Conservation (phyloP, 2,888 invertebrate species). For the Eupithecia tripunctaria region DNA sequence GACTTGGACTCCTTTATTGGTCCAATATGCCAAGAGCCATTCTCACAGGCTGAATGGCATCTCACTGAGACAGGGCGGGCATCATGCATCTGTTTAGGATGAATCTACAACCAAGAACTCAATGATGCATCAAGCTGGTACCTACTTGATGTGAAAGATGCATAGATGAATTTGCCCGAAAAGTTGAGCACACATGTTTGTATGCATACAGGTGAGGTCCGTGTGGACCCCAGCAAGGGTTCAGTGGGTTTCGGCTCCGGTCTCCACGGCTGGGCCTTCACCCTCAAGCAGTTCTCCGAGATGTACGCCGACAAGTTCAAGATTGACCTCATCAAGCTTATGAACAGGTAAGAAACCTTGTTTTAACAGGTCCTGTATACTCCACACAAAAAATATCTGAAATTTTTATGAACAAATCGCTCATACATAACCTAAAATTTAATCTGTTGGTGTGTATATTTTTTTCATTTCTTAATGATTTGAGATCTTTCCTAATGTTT, state of each 20-base stretch:
- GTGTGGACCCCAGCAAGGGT: slow-evolving; percentile 98
- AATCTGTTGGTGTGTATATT: too few species aligned
- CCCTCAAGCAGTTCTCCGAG: slow-evolving; percentile 99
- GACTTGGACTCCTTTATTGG: too few species aligned
- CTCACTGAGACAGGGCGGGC: too few species aligned
- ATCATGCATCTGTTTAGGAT: too few species aligned
- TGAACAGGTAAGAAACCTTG: slow-evolving; percentile 87
- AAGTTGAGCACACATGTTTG: slow-evolving; percentile 17
- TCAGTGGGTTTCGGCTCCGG: slow-evolving; percentile 99
- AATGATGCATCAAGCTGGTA: too few species aligned
- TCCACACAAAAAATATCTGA: background rate
- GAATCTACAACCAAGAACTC: too few species aligned
- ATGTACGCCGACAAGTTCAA: slow-evolving; percentile 99
- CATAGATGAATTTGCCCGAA: background rate
- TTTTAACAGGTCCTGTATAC: background rate
- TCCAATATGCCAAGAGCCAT: background rate
- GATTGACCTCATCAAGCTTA: slow-evolving; percentile 97
- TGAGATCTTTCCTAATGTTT: too few species aligned
- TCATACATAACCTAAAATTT: too few species aligned
- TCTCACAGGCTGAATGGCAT: too few species aligned
- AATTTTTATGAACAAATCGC: too few species aligned
- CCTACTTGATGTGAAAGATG: too few species aligned
- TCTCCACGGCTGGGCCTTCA: slow-evolving; percentile 99
- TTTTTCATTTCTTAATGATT: too few species aligned
- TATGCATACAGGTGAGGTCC: slow-evolving; percentile 90